Percentiles rank a stretch among this genome's conserved stretches.
Conservation (phyloP, 2,888 invertebrate species). For the Hypena proboscidalis region DNA sequence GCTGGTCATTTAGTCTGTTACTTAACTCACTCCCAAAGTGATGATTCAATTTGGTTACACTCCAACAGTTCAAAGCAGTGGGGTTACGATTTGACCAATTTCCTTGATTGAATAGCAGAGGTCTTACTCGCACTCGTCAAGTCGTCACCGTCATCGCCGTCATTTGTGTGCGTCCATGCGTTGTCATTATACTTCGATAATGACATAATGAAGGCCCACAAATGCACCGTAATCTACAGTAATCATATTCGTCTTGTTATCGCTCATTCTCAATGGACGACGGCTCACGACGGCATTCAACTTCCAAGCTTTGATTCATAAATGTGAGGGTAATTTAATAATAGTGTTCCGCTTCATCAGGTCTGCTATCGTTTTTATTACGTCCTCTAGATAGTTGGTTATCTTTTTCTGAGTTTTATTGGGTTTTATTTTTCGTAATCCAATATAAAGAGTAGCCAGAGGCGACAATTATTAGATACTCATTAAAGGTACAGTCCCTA, state of each 20-base stretch:
- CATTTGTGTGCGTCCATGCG: constrained; percentile 6
- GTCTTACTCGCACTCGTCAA: constrained; percentile 8
- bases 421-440: constrained; percentile 2
- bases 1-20: too few species aligned
- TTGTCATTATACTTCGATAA: constrained; percentile 53
- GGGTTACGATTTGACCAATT: not conserved
- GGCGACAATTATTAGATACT: too few species aligned
- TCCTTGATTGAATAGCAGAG: constrained; percentile 4
- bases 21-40: too few species aligned
- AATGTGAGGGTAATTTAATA: constrained; percentile 43
- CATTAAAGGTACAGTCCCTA: too few species aligned
- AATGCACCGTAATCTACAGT: constrained; percentile 35
- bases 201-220: constrained; percentile 59
- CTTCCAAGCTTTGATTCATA: constrained; percentile 39
- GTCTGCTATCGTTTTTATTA: constrained; percentile 34
- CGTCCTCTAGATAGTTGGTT: constrained; percentile 12
- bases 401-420: constrained; percentile 8
- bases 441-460: too few species aligned
- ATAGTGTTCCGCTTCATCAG: constrained; percentile 21
- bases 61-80: too few species aligned
- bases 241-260: constrained; percentile 58
- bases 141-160: constrained; percentile 21
- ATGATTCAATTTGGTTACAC: too few species aligned
- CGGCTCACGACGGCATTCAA: constrained; percentile 39
- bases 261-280: constrained; percentile 42